Conservation (phyloP, 2,888 invertebrate species). For the Nycteola revayana region DNA sequence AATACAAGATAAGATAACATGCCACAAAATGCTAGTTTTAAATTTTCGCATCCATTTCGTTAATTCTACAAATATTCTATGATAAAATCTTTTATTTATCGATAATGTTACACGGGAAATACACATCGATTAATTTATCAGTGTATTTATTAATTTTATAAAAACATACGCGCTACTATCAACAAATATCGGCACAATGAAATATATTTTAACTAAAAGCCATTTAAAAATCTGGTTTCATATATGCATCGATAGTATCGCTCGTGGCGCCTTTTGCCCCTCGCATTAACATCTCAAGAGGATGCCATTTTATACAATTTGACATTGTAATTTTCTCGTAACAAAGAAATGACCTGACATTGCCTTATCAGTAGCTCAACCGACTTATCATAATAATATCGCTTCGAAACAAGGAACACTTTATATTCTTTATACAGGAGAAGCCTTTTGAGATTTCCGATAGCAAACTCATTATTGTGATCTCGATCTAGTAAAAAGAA, state of each 20-base stretch:
- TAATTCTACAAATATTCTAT: too few species aligned
- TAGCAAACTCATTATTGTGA: constrained; percentile 30
- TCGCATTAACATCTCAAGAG: constrained; percentile 68
- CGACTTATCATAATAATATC: constrained; percentile 34
- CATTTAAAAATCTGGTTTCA: constrained; percentile 9
- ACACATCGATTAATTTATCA: too few species aligned
- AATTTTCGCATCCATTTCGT: too few species aligned
- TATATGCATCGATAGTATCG: constrained; percentile 48
- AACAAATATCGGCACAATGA: too few species aligned
- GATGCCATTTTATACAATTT: constrained; percentile 49
- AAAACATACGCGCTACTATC: too few species aligned
- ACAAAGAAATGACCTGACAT: constrained; percentile 72
- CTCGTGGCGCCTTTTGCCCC: constrained; percentile 56
- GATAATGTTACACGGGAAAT: too few species aligned
- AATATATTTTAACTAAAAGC: too few species aligned
- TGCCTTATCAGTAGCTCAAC: constrained; percentile 53
- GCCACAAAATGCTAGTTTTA: constrained; percentile 7
- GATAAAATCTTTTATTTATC: too few species aligned
- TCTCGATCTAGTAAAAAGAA: too few species aligned
- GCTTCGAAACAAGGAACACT: constrained; percentile 31
- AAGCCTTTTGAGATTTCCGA: constrained; percentile 12
- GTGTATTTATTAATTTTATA: too few species aligned
- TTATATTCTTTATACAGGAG: constrained; percentile 32
- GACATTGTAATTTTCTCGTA: constrained; percentile 64
- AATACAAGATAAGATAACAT: constrained; percentile 28